phyloP scores from a whole-genome alignment of 1,140 invertebrate species.

The Drosophila rufa region DNA sequence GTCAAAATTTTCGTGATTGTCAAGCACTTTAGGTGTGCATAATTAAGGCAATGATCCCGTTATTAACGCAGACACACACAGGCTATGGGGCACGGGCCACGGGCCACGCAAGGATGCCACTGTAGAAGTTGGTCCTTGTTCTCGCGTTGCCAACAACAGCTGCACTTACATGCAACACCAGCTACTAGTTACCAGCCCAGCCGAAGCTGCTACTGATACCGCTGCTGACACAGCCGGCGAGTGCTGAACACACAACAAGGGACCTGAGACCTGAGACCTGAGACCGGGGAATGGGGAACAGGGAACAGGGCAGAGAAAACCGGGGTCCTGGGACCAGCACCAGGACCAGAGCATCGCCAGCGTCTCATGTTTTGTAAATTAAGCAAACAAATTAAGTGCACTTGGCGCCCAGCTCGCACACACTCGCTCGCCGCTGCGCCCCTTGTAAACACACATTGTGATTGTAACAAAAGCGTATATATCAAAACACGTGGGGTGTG shows the following conservation, averaged over 20 bases:
- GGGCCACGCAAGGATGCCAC: slow-evolving; percentile 1
- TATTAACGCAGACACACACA: slow-evolving; percentile 41
- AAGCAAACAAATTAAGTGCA: slow-evolving; percentile 84
- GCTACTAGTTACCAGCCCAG: slow-evolving; percentile 3
- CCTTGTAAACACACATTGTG: slow-evolving; percentile 81
- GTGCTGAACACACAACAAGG: slow-evolving; percentile 37
- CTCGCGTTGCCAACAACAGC: slow-evolving; percentile 46
- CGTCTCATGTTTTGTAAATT: slow-evolving; percentile 83
- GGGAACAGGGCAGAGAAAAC: slow-evolving; percentile 3
- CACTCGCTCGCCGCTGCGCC: slow-evolving; percentile 51
- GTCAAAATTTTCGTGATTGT: slow-evolving; percentile 3
- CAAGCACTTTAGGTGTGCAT: slow-evolving; percentile 43
- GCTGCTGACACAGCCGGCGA: slow-evolving; percentile 48
- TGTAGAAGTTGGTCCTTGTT: slow-evolving; percentile 51
- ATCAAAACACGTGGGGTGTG: slow-evolving; percentile 57
- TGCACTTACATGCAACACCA: slow-evolving; percentile 54
- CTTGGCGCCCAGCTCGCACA: slow-evolving; percentile 65
- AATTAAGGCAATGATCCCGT: slow-evolving; percentile 58
- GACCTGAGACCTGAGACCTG: neutral
- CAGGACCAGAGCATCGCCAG: slow-evolving; percentile 23
- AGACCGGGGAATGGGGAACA: neutral
- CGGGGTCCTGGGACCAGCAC: slow-evolving; percentile 13
- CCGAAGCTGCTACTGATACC: slow-evolving; percentile 31
- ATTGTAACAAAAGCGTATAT: slow-evolving; percentile 78
- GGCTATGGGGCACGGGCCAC: neutral